phyloP scores from a whole-genome alignment of 1,140 invertebrate genomes.

The Drosophila rufa region DNA sequence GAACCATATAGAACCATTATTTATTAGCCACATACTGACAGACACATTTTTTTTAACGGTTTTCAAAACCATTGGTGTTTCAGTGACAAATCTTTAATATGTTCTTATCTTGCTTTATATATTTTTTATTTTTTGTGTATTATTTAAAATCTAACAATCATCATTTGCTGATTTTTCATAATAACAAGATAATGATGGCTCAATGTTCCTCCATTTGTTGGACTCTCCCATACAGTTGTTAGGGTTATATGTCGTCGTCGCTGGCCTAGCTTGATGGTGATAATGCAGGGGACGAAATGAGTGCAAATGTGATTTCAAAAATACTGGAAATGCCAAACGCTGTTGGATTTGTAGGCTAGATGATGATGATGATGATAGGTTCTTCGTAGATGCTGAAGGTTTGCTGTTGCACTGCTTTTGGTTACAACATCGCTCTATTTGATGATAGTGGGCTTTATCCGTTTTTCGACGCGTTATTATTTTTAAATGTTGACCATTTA shows the following conservation, averaged over 20 bases:
- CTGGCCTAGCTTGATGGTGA: constrained; percentile 36
- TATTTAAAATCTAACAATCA: constrained; percentile 42
- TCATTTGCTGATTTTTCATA: constrained; percentile 38
- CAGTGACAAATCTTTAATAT: too few species aligned
- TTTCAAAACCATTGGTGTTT: too few species aligned
- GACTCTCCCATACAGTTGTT: constrained; percentile 28
- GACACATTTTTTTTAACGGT: too few species aligned
- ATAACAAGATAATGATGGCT: constrained; percentile 38
- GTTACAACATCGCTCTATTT: constrained; percentile 27
- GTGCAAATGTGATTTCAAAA: constrained; percentile 58
- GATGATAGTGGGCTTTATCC: constrained; percentile 8
- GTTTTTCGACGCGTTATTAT: constrained; percentile 35
- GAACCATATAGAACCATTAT: too few species aligned
- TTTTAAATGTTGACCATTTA: constrained; percentile 33
- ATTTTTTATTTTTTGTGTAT: not conserved
- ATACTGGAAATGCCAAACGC: constrained; percentile 61
- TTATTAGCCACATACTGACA: too few species aligned
- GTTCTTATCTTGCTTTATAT: too few species aligned
- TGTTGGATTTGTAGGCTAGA: constrained; percentile 59
- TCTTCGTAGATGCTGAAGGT: constrained; percentile 5
- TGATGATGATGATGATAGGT: constrained; percentile 13
- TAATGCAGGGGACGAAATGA: constrained; percentile 37
- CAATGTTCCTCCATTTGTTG: constrained; percentile 36
- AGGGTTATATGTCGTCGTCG: constrained; percentile 24
- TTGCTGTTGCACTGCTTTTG: constrained; percentile 27